These are phyloP conservation scores for Sebastes alutus DNA, from an alignment of 2,797 vertebrate genomes.

Conservation along the genomic window DNA sequence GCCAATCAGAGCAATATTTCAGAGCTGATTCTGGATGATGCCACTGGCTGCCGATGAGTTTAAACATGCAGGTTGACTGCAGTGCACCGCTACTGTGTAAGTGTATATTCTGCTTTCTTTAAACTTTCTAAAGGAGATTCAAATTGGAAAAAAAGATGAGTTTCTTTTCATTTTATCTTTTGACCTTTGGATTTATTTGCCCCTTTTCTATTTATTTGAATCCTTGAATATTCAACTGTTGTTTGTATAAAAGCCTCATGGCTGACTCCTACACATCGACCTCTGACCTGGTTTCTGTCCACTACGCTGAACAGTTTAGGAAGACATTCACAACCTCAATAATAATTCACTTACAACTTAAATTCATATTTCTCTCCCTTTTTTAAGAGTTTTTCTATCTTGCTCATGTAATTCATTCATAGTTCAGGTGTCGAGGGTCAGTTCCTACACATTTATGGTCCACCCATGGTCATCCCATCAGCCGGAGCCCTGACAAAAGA, in stretches of 20 bases:
- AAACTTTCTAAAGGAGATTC: neutral
- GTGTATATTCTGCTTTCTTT: neutral
- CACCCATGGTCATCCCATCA: neutral
- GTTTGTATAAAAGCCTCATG: neutral
- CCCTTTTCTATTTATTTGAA: neutral
- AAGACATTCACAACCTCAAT: neutral
- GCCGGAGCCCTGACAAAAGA: neutral
- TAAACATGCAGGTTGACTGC: neutral
- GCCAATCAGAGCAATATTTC: slow-evolving; percentile 39
- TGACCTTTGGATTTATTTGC: neutral
- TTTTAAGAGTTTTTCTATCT: no score
- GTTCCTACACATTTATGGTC: neutral
- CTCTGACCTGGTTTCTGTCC: neutral
- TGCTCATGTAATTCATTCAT: no score
- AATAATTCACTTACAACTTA: neutral
- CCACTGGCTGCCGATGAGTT: slow-evolving; percentile 10
- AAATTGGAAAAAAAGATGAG: no score
- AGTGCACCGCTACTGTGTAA: neutral
- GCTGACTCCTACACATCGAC: neutral
- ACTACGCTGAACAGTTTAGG: neutral
- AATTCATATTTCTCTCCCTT: neutral
- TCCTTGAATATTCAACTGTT: neutral
- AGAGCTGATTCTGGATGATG: slow-evolving; percentile 32
- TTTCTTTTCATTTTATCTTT: neutral
- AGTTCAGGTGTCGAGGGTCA: no score